Base-by-base conservation (phyloP, 2,888 invertebrate species). In the Sinopyrophorus schimmeli region DNA sequence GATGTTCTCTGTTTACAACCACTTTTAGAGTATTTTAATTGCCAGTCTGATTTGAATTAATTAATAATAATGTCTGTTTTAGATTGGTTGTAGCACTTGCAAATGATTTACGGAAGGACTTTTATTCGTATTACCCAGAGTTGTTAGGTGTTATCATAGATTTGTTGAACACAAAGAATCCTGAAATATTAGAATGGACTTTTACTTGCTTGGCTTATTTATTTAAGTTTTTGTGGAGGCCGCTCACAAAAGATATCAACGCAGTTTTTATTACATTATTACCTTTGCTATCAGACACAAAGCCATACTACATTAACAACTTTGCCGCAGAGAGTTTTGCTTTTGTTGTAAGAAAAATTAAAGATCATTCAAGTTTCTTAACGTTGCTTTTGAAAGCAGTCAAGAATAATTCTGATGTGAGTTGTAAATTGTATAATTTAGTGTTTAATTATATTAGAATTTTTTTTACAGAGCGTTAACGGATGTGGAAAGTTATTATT, bases 261-360 rank as follows among this genome's bases (percentile, higher is more conserved):
- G 76, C 79, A 7, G 83, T 93, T 0, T 82, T 91, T 54, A 81
- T 81, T 55, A 77, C 81, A 31, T 78, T 91, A 5, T 69, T 90
- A 20, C 90, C 92, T 0, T 74, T 96, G 3, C 71, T 96, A 21
- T 86, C 87, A 59, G 84, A 86, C 38, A 76, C 77, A n/a, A 84
- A 86, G 62, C 89, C 91, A 14, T 82, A 83, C 53, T 92, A 94
- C 67, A 85, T 97, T 12, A 87, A 89, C 59, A 88, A 88, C 65
- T 98, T 97, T 80, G 94, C 96, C 3, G 92, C 94, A 0, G 95
- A 97, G 74, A 91, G 94, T 72, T 96, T 97, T 78, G 89, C 96
- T 0, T 97, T 93, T 77, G 87, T 98, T 1, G 89, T 93, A 2
- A 79, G 96, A 56, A 92, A 92, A 77, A 85, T 92, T 6, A 86